Evolutionary conservation across 2,888 invertebrate genomes (phyloP).

Genomic region (Lochmaea capreae): DNA sequence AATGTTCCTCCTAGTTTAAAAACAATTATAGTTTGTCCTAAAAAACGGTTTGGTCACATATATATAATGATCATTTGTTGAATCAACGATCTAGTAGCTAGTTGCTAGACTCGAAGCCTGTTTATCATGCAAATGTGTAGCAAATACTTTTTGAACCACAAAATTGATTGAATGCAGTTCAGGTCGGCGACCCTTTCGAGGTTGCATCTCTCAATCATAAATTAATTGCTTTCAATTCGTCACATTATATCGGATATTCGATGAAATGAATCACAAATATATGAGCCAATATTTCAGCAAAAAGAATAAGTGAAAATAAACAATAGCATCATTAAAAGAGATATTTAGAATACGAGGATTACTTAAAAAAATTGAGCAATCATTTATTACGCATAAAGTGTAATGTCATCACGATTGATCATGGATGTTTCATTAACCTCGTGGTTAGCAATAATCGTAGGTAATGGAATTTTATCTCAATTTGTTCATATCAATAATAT

Average conservation of each 20-base stretch:
- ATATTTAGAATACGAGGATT: background rate
- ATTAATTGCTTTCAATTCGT: constrained; percentile 35
- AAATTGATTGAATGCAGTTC: constrained; percentile 34
- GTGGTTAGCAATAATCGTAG: background rate
- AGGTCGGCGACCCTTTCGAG: constrained; percentile 32
- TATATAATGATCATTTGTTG: background rate
- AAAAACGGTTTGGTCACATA: too few species aligned
- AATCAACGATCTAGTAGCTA: background rate
- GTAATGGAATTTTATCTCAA: background rate
- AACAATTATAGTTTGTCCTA: too few species aligned
- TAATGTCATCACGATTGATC: background rate
- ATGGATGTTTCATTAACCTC: background rate
- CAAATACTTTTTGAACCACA: constrained; percentile 36
- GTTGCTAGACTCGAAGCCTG: background rate
- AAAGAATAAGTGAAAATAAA: background rate
- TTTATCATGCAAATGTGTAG: constrained; percentile 38
- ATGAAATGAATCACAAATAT: background rate
- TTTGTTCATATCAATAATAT: background rate
- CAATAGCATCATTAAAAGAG: background rate
- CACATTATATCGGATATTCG: constrained; percentile 8
- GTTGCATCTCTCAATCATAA: constrained; percentile 38
- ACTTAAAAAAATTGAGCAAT: background rate
- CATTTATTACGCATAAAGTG: background rate
- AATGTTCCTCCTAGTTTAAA: too few species aligned
- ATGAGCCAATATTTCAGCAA: background rate